phyloP scores from a whole-genome alignment of 2,113 vertebrate species.

The Indicator maculatus region DNA sequence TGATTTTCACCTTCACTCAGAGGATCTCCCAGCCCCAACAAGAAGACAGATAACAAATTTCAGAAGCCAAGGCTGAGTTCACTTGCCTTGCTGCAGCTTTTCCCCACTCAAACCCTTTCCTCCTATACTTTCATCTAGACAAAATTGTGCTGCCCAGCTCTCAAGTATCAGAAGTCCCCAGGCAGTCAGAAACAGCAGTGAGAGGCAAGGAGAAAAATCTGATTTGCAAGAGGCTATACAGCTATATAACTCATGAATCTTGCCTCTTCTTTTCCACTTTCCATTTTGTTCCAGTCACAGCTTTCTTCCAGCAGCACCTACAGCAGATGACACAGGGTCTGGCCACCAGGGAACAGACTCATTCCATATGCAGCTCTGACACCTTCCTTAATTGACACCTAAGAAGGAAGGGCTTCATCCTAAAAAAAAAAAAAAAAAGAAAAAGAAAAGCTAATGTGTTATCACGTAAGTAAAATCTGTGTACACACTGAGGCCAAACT shows the following conservation, averaged over 20 bases:
- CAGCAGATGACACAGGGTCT: background rate
- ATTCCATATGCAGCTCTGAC: background rate
- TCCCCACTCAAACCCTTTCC: background rate
- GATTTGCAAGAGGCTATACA: background rate
- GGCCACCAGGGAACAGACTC: background rate
- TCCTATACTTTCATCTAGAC: background rate
- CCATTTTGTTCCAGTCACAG: background rate
- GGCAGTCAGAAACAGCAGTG: background rate
- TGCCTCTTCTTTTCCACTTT: background rate
- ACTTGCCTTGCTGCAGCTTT: background rate
- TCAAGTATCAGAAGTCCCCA: background rate
- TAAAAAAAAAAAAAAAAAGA: background rate
- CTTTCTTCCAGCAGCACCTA: background rate
- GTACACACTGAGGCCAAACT: background rate
- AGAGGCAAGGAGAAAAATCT: conserved; percentile 6
- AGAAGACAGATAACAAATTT: conserved; percentile 11
- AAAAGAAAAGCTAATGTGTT: background rate
- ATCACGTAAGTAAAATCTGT: background rate
- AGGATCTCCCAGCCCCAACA: background rate
- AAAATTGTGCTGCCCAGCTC: background rate
- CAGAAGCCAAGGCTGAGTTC: background rate
- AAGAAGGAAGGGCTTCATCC: background rate
- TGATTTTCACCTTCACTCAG: conserved; percentile 10
- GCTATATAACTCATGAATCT: background rate
- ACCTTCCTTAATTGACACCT: background rate